phyloP scores from a whole-genome alignment of 2,797 vertebrate genomes.

The Mus spretus region DNA sequence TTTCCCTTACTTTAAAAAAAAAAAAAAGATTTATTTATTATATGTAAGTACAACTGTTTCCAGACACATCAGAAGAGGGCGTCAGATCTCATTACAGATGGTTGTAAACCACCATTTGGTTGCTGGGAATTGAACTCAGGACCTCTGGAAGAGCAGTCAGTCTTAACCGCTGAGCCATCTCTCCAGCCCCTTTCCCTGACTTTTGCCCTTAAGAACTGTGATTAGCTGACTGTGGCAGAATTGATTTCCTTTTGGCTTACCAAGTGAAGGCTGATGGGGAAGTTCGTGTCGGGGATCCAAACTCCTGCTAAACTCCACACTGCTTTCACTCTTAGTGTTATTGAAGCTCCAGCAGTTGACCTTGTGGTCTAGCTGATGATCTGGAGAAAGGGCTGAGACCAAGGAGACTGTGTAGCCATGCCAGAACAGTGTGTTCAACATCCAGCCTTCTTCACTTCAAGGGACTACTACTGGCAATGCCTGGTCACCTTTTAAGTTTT shows the following conservation, averaged over 20 bases:
- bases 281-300: background rate
- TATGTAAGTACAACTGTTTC: too few species aligned
- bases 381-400: background rate
- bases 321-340: background rate
- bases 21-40: too few species aligned
- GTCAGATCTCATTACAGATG: too few species aligned
- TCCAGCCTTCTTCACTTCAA: background rate
- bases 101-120: too few species aligned
- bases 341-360: too few species aligned
- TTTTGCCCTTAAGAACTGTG: background rate
- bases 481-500: background rate
- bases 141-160: too few species aligned
- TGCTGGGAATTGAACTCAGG: too few species aligned
- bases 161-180: too few species aligned
- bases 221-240: background rate
- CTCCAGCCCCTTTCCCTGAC: background rate
- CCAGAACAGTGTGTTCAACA: background rate
- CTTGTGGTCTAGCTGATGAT: background rate
- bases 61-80: too few species aligned
- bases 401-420: too few species aligned
- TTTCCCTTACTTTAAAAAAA: background rate
- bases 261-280: background rate
- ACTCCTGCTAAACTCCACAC: background rate
- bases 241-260: background rate
- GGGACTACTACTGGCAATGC: background rate